These are phyloP conservation scores for Pteria penguin DNA, from an alignment of 2,888 invertebrate species.

Conservation along the genomic window DNA sequence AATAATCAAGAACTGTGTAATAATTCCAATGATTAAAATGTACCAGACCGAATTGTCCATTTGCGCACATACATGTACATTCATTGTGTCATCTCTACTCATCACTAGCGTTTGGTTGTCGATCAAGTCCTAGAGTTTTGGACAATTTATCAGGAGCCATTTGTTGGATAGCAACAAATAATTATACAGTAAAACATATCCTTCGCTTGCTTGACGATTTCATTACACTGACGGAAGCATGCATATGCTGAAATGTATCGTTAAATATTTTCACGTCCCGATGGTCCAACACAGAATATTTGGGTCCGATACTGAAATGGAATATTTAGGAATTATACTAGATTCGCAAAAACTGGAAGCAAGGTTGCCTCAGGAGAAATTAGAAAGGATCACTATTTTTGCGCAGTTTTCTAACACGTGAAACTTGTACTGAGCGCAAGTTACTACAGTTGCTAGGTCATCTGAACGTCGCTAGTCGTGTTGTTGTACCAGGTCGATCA, in stretches of 20 bases:
- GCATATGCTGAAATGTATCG: slow-evolving; percentile 16
- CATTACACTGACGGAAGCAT: slow-evolving; percentile 26
- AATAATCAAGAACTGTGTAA: slow-evolving; percentile 28
- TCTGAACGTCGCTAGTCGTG: slow-evolving; percentile 34
- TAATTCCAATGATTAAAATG: too few species aligned
- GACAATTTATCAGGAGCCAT: slow-evolving; percentile 10
- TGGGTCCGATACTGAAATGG: slow-evolving; percentile 23
- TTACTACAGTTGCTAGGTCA: slow-evolving; percentile 37
- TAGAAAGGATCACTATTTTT: slow-evolving; percentile 15
- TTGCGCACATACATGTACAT: not conserved
- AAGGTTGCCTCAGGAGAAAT: slow-evolving; percentile 18
- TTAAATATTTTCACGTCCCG: slow-evolving; percentile 34
- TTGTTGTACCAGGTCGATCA: slow-evolving; percentile 31
- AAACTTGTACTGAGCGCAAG: slow-evolving; percentile 23
- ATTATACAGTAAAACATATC: slow-evolving; percentile 24
- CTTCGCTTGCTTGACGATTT: slow-evolving; percentile 38
- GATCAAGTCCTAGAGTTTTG: slow-evolving; percentile 44
- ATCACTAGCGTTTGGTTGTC: slow-evolving; percentile 46
- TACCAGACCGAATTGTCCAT: not conserved
- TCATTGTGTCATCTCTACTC: too few species aligned
- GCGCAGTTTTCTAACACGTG: not conserved
- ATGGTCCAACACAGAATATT: slow-evolving; percentile 21
- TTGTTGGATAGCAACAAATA: slow-evolving; percentile 31
- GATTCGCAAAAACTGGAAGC: slow-evolving; percentile 44
- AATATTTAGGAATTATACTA: slow-evolving; percentile 39